A percentile compares a stretch with the other conserved stretches of the same genome.
phyloP scores from a whole-genome alignment of 1,140 invertebrate genomes.

The Apis dorsata region DNA sequence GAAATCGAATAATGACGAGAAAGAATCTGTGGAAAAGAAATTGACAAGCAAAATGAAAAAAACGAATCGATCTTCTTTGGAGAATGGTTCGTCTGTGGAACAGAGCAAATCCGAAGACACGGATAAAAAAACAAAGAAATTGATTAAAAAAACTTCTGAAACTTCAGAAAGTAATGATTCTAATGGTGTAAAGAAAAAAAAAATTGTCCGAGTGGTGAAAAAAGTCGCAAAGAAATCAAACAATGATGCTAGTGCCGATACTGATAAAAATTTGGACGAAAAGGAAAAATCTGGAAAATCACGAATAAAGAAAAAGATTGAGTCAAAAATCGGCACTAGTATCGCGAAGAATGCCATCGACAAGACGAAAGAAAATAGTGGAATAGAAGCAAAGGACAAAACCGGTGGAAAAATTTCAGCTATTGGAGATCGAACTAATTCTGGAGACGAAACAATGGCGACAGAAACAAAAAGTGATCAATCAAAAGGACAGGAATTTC shows the following conservation, averaged over 20 bases:
- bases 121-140: constrained; percentile 67
- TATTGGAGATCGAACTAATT: background rate
- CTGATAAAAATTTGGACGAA: constrained; percentile 58
- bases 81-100: constrained; percentile 55
- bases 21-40: constrained; percentile 39
- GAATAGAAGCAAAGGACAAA: background rate
- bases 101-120: constrained; percentile 56
- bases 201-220: constrained; percentile 71
- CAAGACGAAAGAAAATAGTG: constrained; percentile 20
- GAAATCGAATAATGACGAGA: constrained; percentile 47
- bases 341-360: constrained; percentile 49
- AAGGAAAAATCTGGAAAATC: constrained; percentile 34
- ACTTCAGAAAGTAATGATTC: constrained; percentile 62
- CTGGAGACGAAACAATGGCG: background rate
- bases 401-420: background rate
- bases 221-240: constrained; percentile 74
- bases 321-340: fast-evolving
- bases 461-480: background rate
- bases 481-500: constrained; percentile 9
- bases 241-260: constrained; percentile 13
- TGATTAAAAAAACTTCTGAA: constrained; percentile 61
- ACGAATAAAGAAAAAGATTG: constrained; percentile 49
- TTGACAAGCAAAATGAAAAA: constrained; percentile 44
- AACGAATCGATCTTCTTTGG: constrained; percentile 53
- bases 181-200: constrained; percentile 73